Evolutionary conservation across 2,797 vertebrate species (phyloP).

Genomic region (Octomys mimax): DNA sequence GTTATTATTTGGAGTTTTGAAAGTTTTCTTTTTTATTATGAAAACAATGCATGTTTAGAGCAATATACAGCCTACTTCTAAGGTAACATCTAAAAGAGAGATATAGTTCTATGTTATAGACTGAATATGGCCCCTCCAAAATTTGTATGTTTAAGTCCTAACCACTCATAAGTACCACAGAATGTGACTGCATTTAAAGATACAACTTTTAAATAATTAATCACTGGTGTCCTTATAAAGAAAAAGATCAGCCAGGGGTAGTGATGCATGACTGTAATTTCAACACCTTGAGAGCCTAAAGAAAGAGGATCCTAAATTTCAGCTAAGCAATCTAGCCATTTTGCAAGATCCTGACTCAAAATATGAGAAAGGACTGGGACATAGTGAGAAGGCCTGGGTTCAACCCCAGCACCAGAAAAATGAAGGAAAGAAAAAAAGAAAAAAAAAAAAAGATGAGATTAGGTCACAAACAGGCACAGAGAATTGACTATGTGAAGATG

Average conservation of each 20-base stretch:
- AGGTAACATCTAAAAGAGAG: background rate
- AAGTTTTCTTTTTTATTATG: background rate
- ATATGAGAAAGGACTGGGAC: background rate
- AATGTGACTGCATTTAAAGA: background rate
- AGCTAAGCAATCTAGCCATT: background rate
- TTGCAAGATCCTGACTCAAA: background rate
- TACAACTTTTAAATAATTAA: background rate
- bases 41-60: conserved; percentile 5
- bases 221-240: background rate
- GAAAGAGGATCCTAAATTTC: background rate
- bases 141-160: background rate
- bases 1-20: background rate
- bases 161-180: background rate
- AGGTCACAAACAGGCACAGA: background rate
- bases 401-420: background rate
- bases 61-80: background rate
- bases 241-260: background rate
- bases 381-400: background rate
- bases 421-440: too few species aligned
- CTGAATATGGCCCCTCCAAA: background rate
- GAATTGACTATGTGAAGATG: background rate
- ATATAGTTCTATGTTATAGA: background rate
- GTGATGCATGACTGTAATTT: background rate
- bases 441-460: background rate
- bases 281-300: background rate